Conservation (phyloP, 2,113 vertebrate genomes). For the Oncorhynchus tshawytscha region DNA sequence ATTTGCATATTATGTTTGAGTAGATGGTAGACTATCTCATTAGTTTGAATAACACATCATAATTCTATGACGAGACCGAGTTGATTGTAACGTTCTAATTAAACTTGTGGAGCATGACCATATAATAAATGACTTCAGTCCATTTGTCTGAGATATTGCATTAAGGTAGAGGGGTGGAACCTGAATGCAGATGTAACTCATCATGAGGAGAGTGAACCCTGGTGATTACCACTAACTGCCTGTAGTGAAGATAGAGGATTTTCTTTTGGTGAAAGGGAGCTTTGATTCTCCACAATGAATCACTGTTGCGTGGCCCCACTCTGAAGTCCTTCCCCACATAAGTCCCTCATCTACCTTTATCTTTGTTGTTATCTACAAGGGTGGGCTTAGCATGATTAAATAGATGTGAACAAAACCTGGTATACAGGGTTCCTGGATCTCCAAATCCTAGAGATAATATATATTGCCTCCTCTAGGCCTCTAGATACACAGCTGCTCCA, state of each 20-base stretch:
- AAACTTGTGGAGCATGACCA: conserved; percentile 29
- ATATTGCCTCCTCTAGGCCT: not conserved
- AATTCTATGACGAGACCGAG: conserved; percentile 14
- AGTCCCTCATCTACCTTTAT: not conserved
- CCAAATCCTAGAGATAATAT: not conserved
- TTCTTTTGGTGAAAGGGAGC: not conserved
- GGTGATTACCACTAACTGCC: not conserved
- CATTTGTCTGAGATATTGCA: conserved; percentile 3
- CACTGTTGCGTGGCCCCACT: not conserved
- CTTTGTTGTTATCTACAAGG: conserved; percentile 1
- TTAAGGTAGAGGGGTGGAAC: not conserved
- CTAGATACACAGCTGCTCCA: not conserved
- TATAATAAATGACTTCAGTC: conserved; percentile 10
- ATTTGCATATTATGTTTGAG: not conserved
- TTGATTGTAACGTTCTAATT: conserved; percentile 22
- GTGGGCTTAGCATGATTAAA: conserved; percentile 1
- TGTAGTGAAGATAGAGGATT: not conserved
- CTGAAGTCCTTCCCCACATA: not conserved
- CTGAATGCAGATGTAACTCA: not conserved
- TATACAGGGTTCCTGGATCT: not conserved
- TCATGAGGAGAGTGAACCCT: not conserved
- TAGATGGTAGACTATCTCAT: conserved; percentile 7
- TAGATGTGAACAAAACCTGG: not conserved
- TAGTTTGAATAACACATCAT: conserved; percentile 23
- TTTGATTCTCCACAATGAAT: not conserved